Conservation (phyloP, 2,113 vertebrate genomes). For the Zingel zingel region DNA sequence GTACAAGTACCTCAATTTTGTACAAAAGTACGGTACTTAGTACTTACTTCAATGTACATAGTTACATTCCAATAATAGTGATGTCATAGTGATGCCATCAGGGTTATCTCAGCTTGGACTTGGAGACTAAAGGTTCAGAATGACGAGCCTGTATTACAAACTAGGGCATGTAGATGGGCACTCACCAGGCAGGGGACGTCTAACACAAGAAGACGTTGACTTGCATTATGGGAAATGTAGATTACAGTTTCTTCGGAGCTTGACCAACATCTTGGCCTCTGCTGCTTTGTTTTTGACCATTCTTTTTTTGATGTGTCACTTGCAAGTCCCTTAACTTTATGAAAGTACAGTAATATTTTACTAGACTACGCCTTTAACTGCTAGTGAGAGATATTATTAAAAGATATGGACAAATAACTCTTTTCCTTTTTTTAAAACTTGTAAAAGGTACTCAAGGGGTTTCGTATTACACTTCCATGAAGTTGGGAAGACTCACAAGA, state of each 20-base stretch:
- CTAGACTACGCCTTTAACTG: background rate
- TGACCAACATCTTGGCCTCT: background rate
- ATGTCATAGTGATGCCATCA: background rate
- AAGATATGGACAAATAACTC: background rate
- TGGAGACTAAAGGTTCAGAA: background rate
- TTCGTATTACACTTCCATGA: background rate
- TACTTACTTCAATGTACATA: too few relatives aligned
- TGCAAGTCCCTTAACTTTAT: background rate
- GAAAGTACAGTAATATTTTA: background rate
- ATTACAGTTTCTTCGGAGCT: background rate
- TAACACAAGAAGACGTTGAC: background rate
- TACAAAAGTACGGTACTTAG: too few relatives aligned
- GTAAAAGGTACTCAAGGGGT: too few relatives aligned
- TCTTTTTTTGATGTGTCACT: too few relatives aligned
- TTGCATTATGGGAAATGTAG: slow-evolving; percentile 13
- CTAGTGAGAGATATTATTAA: background rate
- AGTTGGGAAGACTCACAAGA: background rate
- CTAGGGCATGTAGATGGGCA: background rate
- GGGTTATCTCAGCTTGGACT: background rate
- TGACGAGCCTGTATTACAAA: background rate
- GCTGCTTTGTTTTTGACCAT: background rate
- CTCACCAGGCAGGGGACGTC: background rate
- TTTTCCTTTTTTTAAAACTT: background rate
- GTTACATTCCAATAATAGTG: background rate
- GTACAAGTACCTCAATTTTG: too few relatives aligned